Evolutionary conservation across 2,797 vertebrate genomes (phyloP), one percentile per base, ranked within the genome.

Genomic region (Hydrocynus forskahlii): DNA sequence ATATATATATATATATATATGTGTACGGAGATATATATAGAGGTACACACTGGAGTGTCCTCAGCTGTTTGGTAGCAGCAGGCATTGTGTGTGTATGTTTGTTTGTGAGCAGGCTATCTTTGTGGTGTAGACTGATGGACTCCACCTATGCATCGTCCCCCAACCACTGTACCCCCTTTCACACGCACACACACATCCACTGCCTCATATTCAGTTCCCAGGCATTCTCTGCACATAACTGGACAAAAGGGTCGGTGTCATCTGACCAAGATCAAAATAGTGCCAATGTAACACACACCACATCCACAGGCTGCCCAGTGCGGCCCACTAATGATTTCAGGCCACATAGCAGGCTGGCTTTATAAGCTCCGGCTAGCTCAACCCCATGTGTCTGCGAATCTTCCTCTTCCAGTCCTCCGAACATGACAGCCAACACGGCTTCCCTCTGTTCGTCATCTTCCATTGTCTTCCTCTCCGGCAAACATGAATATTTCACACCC

Each of bases 191-290:
- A 86, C 82, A 83, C 80, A 85, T 78, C 86, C 86, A 86, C 90
- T 89, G 85, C 86, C 90, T 88, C 83, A 81, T 89, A 85, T 91
- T 93, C 87, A 86, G 88, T 92, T 92, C 91, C 81, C 86, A 90
- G 88, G 89, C 91, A 92, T 93, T 94, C 91, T 92, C 89, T 89
- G 89, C 92, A 92, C 92, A 93, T 93, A 94, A 88, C 91, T 93
- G 88, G 90, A 94, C 94, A 94, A 94, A 94, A 93, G 93, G 92
- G 91, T 88, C n/a, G 89, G 93, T 92, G 92, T 95, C 94, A 94
- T 94, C 92, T 94, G 93, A 93, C 93, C 86, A 75, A 88, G 94
- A 95, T 94, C 89, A 94, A 95, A 95, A 95, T 95, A 95, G 94
- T 92, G 92, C 85, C 88, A 91, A 87, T 89, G 92, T 92, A 94